Conservation (phyloP, 2,113 vertebrate genomes). For the Caretta caretta region DNA sequence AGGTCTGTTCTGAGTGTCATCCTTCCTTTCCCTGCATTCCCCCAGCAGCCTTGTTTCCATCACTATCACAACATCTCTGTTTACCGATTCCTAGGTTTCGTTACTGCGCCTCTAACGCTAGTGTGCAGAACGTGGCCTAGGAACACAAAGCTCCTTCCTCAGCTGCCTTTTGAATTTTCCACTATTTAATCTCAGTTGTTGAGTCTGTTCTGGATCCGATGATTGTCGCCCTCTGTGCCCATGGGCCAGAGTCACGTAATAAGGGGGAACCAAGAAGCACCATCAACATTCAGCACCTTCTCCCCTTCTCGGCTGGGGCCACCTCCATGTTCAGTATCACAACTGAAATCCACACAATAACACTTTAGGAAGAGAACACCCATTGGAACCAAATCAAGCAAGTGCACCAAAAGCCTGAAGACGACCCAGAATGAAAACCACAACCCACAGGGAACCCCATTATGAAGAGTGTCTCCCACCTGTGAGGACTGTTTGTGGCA, state of each 20-base stretch:
- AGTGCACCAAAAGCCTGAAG: neutral
- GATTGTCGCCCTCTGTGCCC: neutral
- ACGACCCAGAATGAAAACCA: neutral
- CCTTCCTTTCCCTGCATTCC: neutral
- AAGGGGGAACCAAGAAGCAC: neutral
- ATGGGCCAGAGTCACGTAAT: neutral
- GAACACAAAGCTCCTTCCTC: constrained; percentile 24
- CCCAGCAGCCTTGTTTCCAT: neutral
- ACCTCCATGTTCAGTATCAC: neutral
- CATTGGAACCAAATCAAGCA: neutral
- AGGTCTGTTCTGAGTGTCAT: neutral
- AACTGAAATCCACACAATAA: fast-evolving
- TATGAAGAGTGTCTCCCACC: neutral
- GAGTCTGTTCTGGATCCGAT: neutral
- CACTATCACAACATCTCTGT: constrained; percentile 10
- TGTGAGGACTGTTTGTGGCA: neutral
- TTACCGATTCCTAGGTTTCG: neutral
- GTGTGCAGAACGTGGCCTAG: neutral
- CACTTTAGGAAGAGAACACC: neutral
- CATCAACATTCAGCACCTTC: neutral
- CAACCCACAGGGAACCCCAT: neutral
- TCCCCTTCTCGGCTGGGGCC: neutral
- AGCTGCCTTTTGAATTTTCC: constrained; percentile 57
- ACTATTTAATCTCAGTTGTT: constrained; percentile 49
- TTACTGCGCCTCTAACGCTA: neutral